Base-by-base conservation (phyloP, 2,888 invertebrate genomes). In the Stenodera caucasica region DNA sequence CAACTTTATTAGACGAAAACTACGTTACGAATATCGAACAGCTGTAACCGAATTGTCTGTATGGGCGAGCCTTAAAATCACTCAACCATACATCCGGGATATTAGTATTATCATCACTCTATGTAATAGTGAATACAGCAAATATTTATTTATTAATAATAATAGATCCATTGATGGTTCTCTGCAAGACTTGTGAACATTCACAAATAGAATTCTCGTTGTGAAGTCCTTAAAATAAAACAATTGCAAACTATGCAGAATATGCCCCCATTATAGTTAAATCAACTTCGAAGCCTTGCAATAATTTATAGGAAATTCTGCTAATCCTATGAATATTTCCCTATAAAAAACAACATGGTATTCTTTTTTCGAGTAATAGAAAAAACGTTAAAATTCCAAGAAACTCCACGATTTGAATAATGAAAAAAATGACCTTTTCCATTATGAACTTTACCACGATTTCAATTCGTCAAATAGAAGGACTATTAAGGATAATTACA, bases 51-150 rank as follows among this genome's bases (percentile, higher is more conserved):
- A 45, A 21, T 45, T 18, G 21, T 2, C 8, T 14, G 15, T 18
- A 40, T 40, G 18, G 45, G 11, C 45, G 45, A 21, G 45, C 45
- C 45, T 45, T 40, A 23, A 23, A 45, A 45, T 23, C 23, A 45
- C 45, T 45, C 21, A 45, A 45, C 45, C 45, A 45, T 45, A 45
- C 23, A 12, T 45, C 45, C 45, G 11, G n/a, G 2, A 23, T 12
- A 45, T 45, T 45, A 45, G 5, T 18, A 45, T 18, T 23, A 26
- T 26, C 5, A 26, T 26, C 45, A 8, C 2, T 45, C 2, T 21
- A 45, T 15, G 2, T 15, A 15, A 37, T 15, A 37, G 8, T 8
- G 15, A n/a, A n/a, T n/a, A n/a, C n/a, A n/a, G n/a, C n/a, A n/a
- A n/a, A n/a, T n/a, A n/a, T n/a, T n/a, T n/a, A n/a, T n/a, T n/a